Conservation (phyloP, 2,888 invertebrate genomes). For the Trypoxylon attenuatum region DNA sequence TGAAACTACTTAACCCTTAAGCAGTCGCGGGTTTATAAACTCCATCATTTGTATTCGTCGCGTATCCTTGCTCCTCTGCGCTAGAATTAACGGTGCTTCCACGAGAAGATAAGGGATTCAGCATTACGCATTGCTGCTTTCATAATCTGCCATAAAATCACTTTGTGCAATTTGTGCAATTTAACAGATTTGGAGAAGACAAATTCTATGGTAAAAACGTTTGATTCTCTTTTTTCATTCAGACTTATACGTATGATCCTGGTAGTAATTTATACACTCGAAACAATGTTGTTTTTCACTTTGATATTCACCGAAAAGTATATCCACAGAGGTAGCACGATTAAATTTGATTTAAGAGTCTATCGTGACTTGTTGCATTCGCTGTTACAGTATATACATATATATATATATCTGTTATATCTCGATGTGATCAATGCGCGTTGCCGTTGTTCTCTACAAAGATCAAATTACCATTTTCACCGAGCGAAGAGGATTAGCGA, state of each 20-base stretch:
- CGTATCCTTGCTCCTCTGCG: neutral
- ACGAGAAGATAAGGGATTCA: neutral
- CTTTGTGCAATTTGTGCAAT: too few relatives aligned
- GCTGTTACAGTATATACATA: too few relatives aligned
- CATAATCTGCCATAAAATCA: neutral
- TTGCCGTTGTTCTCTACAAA: conserved; percentile 19
- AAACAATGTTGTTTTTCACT: too few relatives aligned
- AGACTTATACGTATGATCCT: too few relatives aligned
- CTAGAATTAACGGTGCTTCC: conserved; percentile 25
- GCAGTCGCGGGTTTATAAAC: neutral
- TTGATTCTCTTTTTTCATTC: too few relatives aligned
- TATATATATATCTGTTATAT: conserved; percentile 3
- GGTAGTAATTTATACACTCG: too few relatives aligned
- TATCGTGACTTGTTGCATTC: too few relatives aligned
- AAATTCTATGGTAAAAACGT: too few relatives aligned
- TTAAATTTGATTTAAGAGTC: too few relatives aligned
- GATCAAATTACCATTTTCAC: conserved; percentile 39
- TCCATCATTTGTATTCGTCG: neutral
- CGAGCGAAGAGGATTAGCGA: conserved; percentile 41
- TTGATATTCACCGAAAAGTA: too few relatives aligned
- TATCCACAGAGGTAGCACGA: too few relatives aligned
- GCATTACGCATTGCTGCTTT: neutral
- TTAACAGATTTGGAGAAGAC: too few relatives aligned
- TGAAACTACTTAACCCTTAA: neutral
- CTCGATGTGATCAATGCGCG: conserved; percentile 15